phyloP scores from a whole-genome alignment of 2,113 vertebrate species.

The Tachycineta bicolor region DNA sequence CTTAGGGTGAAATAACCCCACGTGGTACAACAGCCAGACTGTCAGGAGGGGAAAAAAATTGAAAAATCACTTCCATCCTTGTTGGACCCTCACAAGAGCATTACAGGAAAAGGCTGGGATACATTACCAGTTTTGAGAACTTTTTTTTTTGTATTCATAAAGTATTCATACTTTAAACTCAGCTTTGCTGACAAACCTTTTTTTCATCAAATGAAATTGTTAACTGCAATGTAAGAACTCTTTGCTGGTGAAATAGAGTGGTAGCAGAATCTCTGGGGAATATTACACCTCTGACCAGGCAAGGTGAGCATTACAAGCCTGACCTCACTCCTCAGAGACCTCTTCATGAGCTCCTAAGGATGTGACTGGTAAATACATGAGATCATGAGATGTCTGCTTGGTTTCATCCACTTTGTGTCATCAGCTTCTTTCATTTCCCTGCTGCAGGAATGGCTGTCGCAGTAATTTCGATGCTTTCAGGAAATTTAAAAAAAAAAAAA shows the following conservation, averaged over 20 bases:
- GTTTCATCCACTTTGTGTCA: background rate
- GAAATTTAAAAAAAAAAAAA: background rate
- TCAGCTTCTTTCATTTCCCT: background rate
- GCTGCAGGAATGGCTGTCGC: background rate
- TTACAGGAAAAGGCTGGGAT: background rate
- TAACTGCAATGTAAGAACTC: background rate
- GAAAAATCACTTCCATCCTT: background rate
- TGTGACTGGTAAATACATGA: background rate
- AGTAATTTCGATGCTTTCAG: constrained; percentile 15
- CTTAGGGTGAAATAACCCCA: background rate
- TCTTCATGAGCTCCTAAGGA: background rate
- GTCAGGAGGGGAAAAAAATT: background rate
- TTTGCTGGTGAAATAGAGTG: background rate
- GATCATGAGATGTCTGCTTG: background rate
- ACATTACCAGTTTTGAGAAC: background rate
- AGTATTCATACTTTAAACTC: background rate
- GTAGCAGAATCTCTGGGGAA: background rate
- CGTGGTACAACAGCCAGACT: background rate
- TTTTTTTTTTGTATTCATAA: background rate
- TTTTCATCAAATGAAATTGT: background rate
- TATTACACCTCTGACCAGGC: background rate
- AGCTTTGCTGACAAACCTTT: background rate
- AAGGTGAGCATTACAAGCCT: background rate
- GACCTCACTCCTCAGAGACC: background rate
- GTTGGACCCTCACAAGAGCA: background rate